Evolutionary conservation across 2,888 invertebrate species (phyloP), one percentile per base, ranked within the genome.

Genomic region (Disparrhopalites patrizii): DNA sequence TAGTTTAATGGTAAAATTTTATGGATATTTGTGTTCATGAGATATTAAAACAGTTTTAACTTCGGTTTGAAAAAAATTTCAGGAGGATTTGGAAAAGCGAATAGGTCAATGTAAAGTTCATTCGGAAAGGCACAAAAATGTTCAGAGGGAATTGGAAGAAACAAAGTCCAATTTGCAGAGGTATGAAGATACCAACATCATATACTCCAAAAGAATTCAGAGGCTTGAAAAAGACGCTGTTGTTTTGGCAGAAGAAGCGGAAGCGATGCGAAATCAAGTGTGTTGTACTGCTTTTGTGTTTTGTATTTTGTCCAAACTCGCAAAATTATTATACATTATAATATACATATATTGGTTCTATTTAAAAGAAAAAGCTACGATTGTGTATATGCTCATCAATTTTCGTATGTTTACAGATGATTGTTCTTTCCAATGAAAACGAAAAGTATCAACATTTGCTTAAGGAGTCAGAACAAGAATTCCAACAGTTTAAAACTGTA

Each of bases 1-100:
- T 40, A 33, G 23, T 2, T 56, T 72, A 18, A 30, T 68, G 57
- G 70, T 69, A 58, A 55, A 5, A 20, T 31, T 36, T 36, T 7
- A 36, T 36, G 7, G 8, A 15, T 7, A 15, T 36, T 10, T 15
- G 15, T 51, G 3, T n/a, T 13, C 23, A 13, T 51, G 23, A 4
- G 20, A 5, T n/a, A 25, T 51, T 4, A 23, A 5, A 23, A 4
- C 18, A 54, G 25, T 52, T 23, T 27, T 52, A n/a, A n/a, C n/a
- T n/a, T n/a, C n/a, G n/a, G n/a, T n/a, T n/a, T 43, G 5, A 43
- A 43, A 43, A 18, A n/a, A 43, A 33, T 38, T 28, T 40, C 18
- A 40, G 13, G 50, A 58, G 1, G 38, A 52, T 2, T 28, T 58
- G 40, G 50, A 58, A 30, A 40, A 36, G 30, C 33, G 52, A n/a